Percentiles rank a stretch among this genome's conserved stretches.
These are phyloP conservation scores for Lordiphosa clarofinis DNA, from an alignment of 1,140 invertebrate species.

Conservation along the genomic window DNA sequence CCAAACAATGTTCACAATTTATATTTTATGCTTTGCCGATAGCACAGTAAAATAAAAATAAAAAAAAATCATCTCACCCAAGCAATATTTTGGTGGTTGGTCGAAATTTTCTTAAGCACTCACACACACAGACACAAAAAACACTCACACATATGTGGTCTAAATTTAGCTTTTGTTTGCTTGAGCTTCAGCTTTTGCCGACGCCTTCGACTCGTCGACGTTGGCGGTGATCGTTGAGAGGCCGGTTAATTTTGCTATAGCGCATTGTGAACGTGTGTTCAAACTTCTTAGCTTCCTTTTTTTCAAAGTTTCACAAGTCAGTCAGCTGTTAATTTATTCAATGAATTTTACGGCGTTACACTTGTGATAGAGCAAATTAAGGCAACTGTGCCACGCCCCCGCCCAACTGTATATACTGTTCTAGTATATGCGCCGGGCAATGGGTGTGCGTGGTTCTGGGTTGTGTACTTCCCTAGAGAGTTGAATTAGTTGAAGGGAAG, in stretches of 20 bases:
- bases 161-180: conserved; percentile 45
- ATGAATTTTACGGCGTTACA: conserved; percentile 72
- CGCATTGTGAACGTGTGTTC: conserved; percentile 18
- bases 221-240: conserved; percentile 43
- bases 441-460: conserved; percentile 47
- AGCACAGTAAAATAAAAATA: too few relatives aligned
- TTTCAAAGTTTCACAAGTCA: conserved; percentile 60
- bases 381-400: conserved; percentile 53
- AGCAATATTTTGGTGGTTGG: too few relatives aligned
- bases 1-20: too few relatives aligned
- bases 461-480: conserved; percentile 73
- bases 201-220: conserved; percentile 19
- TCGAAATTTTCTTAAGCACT: background rate
- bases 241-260: conserved; percentile 6
- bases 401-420: conserved; percentile 67
- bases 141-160: conserved; percentile 19
- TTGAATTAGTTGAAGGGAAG: conserved; percentile 50
- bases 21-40: too few relatives aligned
- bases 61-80: too few relatives aligned
- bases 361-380: conserved; percentile 76
- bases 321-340: conserved; percentile 71
- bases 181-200: conserved; percentile 26
- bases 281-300: too few relatives aligned
- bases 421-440: conserved; percentile 62
- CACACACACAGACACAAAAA: background rate